Base-by-base conservation (phyloP, 2,113 vertebrate genomes). In the Ovibos moschatus region DNA sequence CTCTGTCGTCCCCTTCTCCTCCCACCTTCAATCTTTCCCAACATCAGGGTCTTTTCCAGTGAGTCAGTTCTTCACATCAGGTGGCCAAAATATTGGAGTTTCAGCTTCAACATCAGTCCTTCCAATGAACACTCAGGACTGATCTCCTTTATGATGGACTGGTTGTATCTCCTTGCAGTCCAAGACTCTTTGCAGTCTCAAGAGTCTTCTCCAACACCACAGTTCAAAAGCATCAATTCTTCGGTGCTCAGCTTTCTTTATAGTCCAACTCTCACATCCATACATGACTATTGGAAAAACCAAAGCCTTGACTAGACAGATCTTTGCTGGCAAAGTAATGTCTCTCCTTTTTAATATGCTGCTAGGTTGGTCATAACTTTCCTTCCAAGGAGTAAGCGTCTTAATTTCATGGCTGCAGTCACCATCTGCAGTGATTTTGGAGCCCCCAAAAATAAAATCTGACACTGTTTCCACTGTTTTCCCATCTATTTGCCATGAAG, bases 361-460 rank as follows among this genome's bases (percentile, higher is more conserved):
- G 14, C 30, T 64, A 33, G 60, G 30, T 64, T 64, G 30, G 30
- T 33, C 60, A 7, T 64, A 64, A 33, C 60, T 64, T 33, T 64
- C 30, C 60, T 64, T 64, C 30, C 14, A 33, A 0, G 30, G 60
- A 64, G 30, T 64, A 64, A 64, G 60, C 3, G 0, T 64, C 13
- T 64, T 64, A 64, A 64, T 64, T 64, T 64, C 60, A 16, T 64
- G 6, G 14, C 60, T 33, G 30, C 30, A 64, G 1, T 64, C 60
- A 64, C 30, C 60, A 64, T 33, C 30, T 64, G 14, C 60, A 64
- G 30, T 33, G 60, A 64, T 64, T 64, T 33, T 33, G 60, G 30
- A 64, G 60, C 30, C 30, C 60, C 0, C 0, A 2, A 30, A 60
- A 64, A 16, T 33, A 64, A 33, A 62, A 30, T 64, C 30, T 33